A percentile compares a stretch with the other conserved stretches of the same genome.
Evolutionary conservation across 2,113 vertebrate species (phyloP).

Genomic region (Mormyrus lacerda): DNA sequence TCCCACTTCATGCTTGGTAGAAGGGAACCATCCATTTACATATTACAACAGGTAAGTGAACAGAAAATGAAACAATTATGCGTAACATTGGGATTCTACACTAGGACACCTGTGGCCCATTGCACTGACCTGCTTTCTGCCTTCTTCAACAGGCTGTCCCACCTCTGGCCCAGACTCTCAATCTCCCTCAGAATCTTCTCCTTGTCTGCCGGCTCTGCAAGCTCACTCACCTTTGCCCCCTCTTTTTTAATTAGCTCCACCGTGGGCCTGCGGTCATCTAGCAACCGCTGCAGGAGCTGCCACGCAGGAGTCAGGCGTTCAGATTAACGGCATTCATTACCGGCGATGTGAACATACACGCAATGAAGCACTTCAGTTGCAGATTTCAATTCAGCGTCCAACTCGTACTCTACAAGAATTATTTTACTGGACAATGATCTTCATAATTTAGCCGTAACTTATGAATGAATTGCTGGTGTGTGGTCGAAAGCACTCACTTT

Average conservation of each 20-base stretch:
- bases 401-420: not conserved
- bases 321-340: not conserved
- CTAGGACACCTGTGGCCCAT: not conserved
- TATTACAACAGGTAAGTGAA: not conserved
- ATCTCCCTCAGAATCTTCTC: slow-evolving; percentile 85
- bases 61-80: not conserved
- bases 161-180: slow-evolving; percentile 78
- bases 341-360: not conserved
- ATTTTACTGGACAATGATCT: not conserved
- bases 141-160: slow-evolving; percentile 83
- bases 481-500: slow-evolving; percentile 64
- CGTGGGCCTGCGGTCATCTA: slow-evolving; percentile 87
- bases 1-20: not conserved
- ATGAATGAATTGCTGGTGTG: not conserved
- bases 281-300: slow-evolving; percentile 86
- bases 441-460: not conserved
- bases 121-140: slow-evolving; percentile 79
- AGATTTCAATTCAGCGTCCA: too few relatives aligned
- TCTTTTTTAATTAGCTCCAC: slow-evolving; percentile 89
- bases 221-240: slow-evolving; percentile 81
- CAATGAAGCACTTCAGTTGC: not conserved
- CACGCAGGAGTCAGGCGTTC: slow-evolving; percentile 27
- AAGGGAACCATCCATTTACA: not conserved
- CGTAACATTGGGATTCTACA: not conserved
- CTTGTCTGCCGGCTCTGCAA: slow-evolving; percentile 80